phyloP scores from a whole-genome alignment of 2,113 vertebrate genomes.

The Bos javanicus region DNA sequence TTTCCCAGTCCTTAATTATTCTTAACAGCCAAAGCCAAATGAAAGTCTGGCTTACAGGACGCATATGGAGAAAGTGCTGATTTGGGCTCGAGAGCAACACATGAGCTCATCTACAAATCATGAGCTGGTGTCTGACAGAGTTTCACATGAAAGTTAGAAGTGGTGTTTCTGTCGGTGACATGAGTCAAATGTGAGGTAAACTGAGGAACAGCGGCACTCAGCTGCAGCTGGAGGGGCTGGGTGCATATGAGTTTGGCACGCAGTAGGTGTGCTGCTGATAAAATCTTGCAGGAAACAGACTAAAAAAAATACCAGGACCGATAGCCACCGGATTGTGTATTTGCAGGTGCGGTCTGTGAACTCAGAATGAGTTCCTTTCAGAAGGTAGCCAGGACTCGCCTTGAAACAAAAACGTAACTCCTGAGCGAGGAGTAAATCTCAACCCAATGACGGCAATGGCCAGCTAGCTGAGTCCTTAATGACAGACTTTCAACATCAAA shows the following conservation, averaged over 20 bases:
- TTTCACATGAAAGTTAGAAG: slow-evolving; percentile 56
- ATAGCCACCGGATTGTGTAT: slow-evolving; percentile 7
- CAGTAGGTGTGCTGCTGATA: slow-evolving; percentile 35
- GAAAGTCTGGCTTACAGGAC: slow-evolving; percentile 26
- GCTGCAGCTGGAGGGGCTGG: slow-evolving; percentile 50
- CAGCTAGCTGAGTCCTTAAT: slow-evolving; percentile 16
- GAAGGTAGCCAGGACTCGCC: slow-evolving; percentile 36
- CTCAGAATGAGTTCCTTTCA: slow-evolving; percentile 68
- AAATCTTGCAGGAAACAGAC: slow-evolving; percentile 44
- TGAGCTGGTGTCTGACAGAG: slow-evolving; percentile 41
- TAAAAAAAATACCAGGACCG: slow-evolving; percentile 20
- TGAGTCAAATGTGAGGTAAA: slow-evolving; percentile 58
- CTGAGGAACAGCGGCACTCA: slow-evolving; percentile 44
- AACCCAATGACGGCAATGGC: not conserved
- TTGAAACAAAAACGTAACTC: slow-evolving; percentile 62
- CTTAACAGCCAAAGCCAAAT: slow-evolving; percentile 47
- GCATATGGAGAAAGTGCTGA: slow-evolving; percentile 46
- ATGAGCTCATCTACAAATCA: slow-evolving; percentile 61
- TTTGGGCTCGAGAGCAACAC: slow-evolving; percentile 54
- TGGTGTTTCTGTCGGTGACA: slow-evolving; percentile 32
- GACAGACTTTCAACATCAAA: slow-evolving; percentile 48
- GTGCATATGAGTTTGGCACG: slow-evolving; percentile 12
- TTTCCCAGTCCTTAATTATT: slow-evolving; percentile 58
- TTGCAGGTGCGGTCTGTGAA: slow-evolving; percentile 65
- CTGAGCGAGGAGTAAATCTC: slow-evolving; percentile 51